Conservation (phyloP, 2,797 vertebrate genomes). For the Mormyrus hasselquistii region DNA sequence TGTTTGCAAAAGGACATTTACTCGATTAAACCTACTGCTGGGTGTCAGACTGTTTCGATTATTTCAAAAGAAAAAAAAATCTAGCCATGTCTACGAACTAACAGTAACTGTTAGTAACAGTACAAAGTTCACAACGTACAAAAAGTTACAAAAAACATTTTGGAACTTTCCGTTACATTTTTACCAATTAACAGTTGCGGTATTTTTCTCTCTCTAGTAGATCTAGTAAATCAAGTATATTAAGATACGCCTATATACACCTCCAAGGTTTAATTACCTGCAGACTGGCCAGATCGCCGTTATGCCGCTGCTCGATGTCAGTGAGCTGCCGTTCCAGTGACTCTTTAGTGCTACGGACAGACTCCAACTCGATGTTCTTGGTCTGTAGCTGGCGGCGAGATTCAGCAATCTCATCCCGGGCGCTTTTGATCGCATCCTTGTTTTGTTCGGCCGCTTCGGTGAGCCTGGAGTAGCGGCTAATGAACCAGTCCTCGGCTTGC, state of each 20-base stretch:
- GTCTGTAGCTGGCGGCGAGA: conserved; percentile 70
- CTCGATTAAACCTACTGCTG: background rate
- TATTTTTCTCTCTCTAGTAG: background rate
- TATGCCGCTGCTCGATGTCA: conserved; percentile 73
- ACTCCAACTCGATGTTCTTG: conserved; percentile 74
- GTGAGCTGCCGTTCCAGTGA: conserved; percentile 70
- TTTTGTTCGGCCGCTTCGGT: conserved; percentile 72
- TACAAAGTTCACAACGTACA: background rate
- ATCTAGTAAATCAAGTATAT: background rate
- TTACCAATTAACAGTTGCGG: background rate
- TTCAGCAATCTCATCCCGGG: conserved; percentile 71
- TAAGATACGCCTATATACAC: background rate
- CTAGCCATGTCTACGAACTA: background rate
- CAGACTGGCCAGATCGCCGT: conserved; percentile 63
- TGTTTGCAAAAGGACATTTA: background rate
- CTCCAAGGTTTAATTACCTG: conserved; percentile 51
- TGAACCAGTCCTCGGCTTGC: conserved; percentile 74
- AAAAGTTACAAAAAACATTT: background rate
- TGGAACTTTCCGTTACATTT: background rate
- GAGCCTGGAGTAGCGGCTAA: conserved; percentile 68
- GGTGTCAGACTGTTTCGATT: background rate
- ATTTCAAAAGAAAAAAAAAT: background rate
- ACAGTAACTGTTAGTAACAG: background rate
- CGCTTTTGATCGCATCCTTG: conserved; percentile 71
- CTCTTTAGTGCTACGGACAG: conserved; percentile 72